Evolutionary conservation across 2,888 invertebrate species (phyloP), one percentile per base, ranked within the genome.

Genomic region (Lepidochitona cinerea): DNA sequence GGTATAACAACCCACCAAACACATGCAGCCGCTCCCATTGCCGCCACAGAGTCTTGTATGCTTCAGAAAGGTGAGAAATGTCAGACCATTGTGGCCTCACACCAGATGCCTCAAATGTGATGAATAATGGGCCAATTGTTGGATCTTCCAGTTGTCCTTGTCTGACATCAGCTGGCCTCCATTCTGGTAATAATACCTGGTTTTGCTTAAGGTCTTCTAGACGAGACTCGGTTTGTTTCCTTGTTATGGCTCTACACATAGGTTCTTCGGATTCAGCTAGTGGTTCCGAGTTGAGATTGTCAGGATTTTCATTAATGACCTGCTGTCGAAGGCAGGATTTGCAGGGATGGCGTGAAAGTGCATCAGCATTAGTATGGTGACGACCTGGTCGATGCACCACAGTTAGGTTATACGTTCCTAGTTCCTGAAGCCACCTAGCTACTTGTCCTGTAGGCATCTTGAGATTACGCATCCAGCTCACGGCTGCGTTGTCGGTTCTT

Each of bases 21-120:
- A 75, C n/a, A 29, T 32, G 26, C 33, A 71, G 23, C 35, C 74
- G 12, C 18, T 71, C 71, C 71, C 68, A 74, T 37, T 66, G 54
- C 5, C 37, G 18, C 71, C 70, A 71, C 1, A 70, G 67, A 23
- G 72, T 75, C 41, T 75, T 75, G 23, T 37, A 36, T n/a, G 33
- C 26, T 9, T 26, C 36, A 0, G 72, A 65, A 12, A 65, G 35
- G 2, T 36, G 36, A 4, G 68, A 29, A 4, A 75, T 32, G 18
- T 33, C 26, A 4, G 59, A 59, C 59, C 29, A 29, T 18, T 23
- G 26, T 14, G 59, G 59, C 9, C 32, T 1, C 26, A 14, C 4
- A 29, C 29, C 26, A 14, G 4, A 4, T 23, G 2, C 18, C 26
- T 59, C 59, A 59, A 59, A 18, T 14, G 59, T 26, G 12, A 59